These are phyloP conservation scores for Boleophthalmus pectinirostris DNA, from an alignment of 2,113 vertebrate species.

Conservation along the genomic window DNA sequence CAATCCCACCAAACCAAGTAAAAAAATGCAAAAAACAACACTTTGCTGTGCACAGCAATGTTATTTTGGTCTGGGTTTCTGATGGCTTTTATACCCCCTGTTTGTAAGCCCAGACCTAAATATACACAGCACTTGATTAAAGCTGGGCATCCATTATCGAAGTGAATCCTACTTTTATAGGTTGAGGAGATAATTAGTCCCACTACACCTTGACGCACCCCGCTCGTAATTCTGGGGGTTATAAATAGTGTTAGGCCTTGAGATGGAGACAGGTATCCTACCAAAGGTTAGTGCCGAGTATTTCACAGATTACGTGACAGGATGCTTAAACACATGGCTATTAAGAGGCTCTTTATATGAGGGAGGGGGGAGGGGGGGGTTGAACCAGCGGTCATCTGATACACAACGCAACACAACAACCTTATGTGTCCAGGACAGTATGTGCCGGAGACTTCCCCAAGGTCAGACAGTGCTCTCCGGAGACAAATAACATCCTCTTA, in stretches of 20 bases:
- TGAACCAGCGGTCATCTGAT: constrained; percentile 34
- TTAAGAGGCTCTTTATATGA: constrained; percentile 21
- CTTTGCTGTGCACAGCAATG: constrained; percentile 36
- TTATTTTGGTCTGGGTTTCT: constrained; percentile 45
- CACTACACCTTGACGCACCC: constrained; percentile 62
- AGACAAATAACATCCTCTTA: constrained; percentile 61
- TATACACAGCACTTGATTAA: constrained; percentile 78
- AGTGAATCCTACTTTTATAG: constrained; percentile 68
- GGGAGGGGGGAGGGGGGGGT: constrained; percentile 10
- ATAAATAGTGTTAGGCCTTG: constrained; percentile 60
- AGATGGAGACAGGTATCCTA: constrained; percentile 58
- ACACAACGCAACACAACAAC: constrained; percentile 36
- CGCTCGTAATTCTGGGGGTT: constrained; percentile 58
- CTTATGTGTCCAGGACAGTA: constrained; percentile 20
- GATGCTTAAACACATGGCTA: constrained; percentile 44
- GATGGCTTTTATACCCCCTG: constrained; percentile 63
- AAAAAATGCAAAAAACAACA: not conserved
- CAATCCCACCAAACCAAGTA: too few relatives aligned
- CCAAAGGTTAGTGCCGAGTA: constrained; percentile 63
- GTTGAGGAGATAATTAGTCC: constrained; percentile 77
- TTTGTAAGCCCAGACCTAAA: constrained; percentile 73
- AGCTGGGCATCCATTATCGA: constrained; percentile 72
- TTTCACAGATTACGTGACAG: constrained; percentile 56
- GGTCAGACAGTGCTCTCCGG: constrained; percentile 46
- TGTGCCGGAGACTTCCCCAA: constrained; percentile 43